A percentile compares a stretch with the other conserved stretches of the same genome.
Conservation (phyloP, 1,140 invertebrate genomes). For the Pararge aegeria region DNA sequence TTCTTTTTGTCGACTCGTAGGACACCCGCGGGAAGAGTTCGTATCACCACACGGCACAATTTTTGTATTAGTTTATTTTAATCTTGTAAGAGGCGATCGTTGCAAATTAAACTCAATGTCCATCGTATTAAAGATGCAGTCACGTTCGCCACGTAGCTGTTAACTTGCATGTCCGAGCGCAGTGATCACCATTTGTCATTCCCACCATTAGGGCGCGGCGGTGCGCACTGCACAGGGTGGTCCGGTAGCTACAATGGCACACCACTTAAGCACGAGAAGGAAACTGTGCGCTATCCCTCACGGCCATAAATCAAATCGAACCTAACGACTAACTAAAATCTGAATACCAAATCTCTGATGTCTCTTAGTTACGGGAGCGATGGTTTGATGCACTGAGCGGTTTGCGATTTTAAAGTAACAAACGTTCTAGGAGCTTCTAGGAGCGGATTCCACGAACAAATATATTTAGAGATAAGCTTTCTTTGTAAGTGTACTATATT, state of each 20-base stretch:
- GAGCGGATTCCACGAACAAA: too few species aligned
- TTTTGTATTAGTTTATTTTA: too few species aligned
- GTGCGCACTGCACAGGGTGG: conserved; percentile 2
- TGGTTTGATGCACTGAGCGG: not conserved
- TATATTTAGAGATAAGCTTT: conserved; percentile 1
- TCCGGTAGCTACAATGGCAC: conserved; percentile 2
- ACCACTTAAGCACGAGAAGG: conserved; percentile 14
- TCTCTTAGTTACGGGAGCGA: not conserved
- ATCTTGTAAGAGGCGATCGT: too few species aligned
- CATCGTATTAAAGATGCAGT: too few species aligned
- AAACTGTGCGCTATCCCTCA: conserved; percentile 31
- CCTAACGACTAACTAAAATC: conserved; percentile 45
- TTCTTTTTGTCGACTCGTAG: too few species aligned
- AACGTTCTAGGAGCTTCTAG: too few species aligned
- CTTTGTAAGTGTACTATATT: not conserved
- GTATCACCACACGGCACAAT: too few species aligned
- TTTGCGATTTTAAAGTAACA: not conserved
- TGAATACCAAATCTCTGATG: conserved; percentile 46
- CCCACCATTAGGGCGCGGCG: conserved; percentile 1
- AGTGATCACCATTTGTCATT: conserved; percentile 3
- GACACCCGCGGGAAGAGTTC: too few species aligned
- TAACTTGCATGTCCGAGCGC: too few species aligned
- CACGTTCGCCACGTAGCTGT: too few species aligned
- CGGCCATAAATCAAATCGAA: conserved; percentile 50
- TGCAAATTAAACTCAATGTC: too few species aligned